Conservation (phyloP, 1,140 invertebrate genomes). For the Hylaeus volcanicus region DNA sequence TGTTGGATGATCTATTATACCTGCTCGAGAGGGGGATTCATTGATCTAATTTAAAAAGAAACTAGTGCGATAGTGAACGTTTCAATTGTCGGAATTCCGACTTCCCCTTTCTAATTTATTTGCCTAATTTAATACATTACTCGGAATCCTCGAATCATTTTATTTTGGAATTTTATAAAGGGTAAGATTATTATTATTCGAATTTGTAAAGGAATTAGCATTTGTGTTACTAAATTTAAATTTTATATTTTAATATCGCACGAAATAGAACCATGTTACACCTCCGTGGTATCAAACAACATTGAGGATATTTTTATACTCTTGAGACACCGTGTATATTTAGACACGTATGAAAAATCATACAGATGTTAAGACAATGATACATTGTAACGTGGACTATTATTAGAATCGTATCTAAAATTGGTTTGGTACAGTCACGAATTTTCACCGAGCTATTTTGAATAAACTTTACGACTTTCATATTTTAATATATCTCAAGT, state of each 20-base stretch:
- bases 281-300: neutral
- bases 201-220: too few relatives aligned
- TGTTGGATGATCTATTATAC: neutral
- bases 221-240: neutral
- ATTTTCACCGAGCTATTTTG: too few relatives aligned
- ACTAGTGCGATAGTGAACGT: too few relatives aligned
- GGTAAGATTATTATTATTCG: too few relatives aligned
- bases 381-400: neutral
- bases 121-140: too few relatives aligned
- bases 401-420: neutral
- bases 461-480: neutral
- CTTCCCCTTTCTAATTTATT: too few relatives aligned
- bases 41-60: neutral
- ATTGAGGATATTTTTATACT: conserved; percentile 1
- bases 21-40: too few relatives aligned
- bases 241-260: neutral
- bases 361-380: neutral
- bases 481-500: too few relatives aligned
- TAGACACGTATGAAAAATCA: neutral
- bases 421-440: neutral
- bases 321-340: conserved; percentile 6
- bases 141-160: too few relatives aligned
- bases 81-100: too few relatives aligned
- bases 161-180: too few relatives aligned
- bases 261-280: neutral